Conservation (phyloP, 2,113 vertebrate species). For the Dromas ardeola region DNA sequence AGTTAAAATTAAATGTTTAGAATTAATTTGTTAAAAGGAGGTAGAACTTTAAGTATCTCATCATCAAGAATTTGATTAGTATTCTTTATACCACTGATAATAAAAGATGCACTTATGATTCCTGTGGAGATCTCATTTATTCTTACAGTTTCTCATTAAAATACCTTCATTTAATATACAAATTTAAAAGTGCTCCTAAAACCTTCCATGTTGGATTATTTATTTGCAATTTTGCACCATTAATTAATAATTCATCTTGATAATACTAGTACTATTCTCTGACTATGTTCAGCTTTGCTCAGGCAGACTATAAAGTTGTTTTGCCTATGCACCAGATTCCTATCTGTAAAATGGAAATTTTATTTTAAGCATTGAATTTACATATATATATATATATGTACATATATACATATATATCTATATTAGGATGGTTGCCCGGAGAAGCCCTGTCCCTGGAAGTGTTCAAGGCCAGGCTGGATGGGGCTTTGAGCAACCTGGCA, state of each 20-base stretch:
- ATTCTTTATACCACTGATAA: neutral
- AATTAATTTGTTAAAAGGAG: constrained; percentile 3
- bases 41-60: neutral
- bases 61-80: constrained; percentile 21
- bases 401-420: neutral
- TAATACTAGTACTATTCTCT: neutral
- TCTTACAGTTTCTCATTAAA: neutral
- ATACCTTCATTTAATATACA: neutral
- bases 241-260: neutral
- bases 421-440: neutral
- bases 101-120: neutral
- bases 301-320: neutral
- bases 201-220: neutral
- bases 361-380: neutral
- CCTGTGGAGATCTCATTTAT: neutral
- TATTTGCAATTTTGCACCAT: neutral
- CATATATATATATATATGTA: neutral
- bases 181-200: neutral
- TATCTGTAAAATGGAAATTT: neutral
- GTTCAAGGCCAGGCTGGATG: neutral
- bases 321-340: neutral
- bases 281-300: neutral
- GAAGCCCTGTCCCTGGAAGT: neutral
- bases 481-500: neutral
- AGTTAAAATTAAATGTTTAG: constrained; percentile 27